phyloP scores from a whole-genome alignment of 2,888 invertebrate genomes.

The Parnassius apollo region DNA sequence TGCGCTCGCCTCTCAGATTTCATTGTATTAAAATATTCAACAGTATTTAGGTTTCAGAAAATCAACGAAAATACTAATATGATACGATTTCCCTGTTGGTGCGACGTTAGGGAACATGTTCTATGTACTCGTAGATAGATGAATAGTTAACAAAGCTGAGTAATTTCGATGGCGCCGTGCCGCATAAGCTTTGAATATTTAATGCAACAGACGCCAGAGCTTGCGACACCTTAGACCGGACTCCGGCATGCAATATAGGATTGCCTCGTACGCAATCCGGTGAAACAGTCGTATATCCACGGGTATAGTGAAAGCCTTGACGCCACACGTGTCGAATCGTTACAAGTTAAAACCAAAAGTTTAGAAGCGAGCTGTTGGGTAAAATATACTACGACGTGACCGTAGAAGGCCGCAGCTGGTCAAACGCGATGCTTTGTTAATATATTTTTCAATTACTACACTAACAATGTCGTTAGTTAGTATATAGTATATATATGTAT shows the following conservation, averaged over 20 bases:
- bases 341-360: conserved; percentile 37
- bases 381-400: conserved; percentile 49
- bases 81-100: too few species aligned
- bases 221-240: conserved; percentile 66
- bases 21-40: too few species aligned
- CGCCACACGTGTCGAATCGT: conserved; percentile 25
- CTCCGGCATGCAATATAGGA: conserved; percentile 56
- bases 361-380: conserved; percentile 37
- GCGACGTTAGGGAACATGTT: too few species aligned
- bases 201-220: conserved; percentile 60
- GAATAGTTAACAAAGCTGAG: conserved; percentile 26
- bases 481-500: too few species aligned
- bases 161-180: conserved; percentile 51
- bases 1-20: too few species aligned
- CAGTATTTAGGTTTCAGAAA: too few species aligned
- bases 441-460: conserved; percentile 57
- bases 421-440: conserved; percentile 48
- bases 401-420: conserved; percentile 74
- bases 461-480: conserved; percentile 67
- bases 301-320: conserved; percentile 38
- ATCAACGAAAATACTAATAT: too few species aligned
- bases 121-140: conserved; percentile 6
- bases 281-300: conserved; percentile 28
- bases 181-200: conserved; percentile 54
- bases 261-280: conserved; percentile 39